Evolutionary conservation across 2,797 vertebrate genomes (phyloP).

Genomic region (Calcarius lapponicus): DNA sequence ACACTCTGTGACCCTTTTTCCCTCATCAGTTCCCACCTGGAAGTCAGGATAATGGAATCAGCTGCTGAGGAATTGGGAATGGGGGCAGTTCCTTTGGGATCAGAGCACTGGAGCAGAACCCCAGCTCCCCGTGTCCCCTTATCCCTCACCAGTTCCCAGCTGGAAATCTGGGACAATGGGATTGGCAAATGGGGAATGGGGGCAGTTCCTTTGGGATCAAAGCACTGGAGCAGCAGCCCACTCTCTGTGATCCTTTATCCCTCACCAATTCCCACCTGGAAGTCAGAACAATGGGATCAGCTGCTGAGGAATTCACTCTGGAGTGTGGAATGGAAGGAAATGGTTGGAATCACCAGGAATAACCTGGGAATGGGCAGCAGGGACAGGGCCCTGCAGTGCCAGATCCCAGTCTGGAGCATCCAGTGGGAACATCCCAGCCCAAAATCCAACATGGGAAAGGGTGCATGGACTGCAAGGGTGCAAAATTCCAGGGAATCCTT

Average conservation of each 20-base stretch:
- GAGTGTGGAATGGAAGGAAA: neutral
- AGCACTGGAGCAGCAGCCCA: accelerated
- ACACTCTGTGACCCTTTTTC: neutral
- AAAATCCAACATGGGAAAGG: neutral
- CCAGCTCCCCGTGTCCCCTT: accelerated
- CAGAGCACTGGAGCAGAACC: accelerated
- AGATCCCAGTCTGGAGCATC: neutral
- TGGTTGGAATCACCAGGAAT: neutral
- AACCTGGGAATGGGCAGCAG: neutral
- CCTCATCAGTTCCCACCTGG: neutral
- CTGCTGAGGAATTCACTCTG: neutral
- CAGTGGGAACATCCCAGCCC: neutral
- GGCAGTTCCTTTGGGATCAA: neutral
- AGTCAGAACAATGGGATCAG: neutral
- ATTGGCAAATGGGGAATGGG: neutral
- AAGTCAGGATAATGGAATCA: accelerated
- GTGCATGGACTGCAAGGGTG: neutral
- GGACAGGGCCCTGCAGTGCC: neutral
- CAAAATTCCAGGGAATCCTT: neutral
- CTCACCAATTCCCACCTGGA: neutral
- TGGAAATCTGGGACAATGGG: neutral
- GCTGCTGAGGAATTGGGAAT: too few species aligned
- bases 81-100: neutral
- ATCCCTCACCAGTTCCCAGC: accelerated
- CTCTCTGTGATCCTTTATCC: too few species aligned